Percentiles rank a stretch among this genome's conserved stretches.
These are phyloP conservation scores for Eumerus sabulonum DNA, from an alignment of 2,888 invertebrate species.

Conservation along the genomic window DNA sequence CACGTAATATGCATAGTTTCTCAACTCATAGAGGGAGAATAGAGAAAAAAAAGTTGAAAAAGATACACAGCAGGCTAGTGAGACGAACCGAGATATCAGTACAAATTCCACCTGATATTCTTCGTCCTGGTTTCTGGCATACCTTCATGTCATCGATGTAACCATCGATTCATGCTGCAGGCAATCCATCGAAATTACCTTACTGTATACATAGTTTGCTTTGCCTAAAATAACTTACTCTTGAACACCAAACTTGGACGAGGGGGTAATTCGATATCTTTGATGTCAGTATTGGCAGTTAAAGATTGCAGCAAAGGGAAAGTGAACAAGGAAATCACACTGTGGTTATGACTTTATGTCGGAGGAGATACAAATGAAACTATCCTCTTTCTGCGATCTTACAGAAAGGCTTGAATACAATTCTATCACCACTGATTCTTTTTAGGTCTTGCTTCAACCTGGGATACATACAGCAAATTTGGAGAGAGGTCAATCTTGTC, in stretches of 20 bases:
- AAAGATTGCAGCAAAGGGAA: neutral
- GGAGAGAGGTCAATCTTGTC: no score
- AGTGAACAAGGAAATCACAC: neutral
- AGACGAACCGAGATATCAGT: conserved; percentile 7
- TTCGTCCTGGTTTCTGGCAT: conserved; percentile 3
- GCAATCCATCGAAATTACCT: conserved; percentile 53
- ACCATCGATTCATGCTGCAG: conserved; percentile 52
- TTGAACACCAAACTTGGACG: conserved; percentile 1
- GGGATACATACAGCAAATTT: no score
- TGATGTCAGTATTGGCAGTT: neutral
- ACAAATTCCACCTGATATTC: conserved; percentile 34
- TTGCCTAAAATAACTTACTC: conserved; percentile 44
- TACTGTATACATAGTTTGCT: conserved; percentile 32
- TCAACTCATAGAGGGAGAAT: neutral
- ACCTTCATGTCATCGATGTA: conserved; percentile 25
- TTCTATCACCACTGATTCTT: no score
- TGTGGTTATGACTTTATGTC: neutral
- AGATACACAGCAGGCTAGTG: neutral
- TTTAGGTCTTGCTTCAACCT: no score
- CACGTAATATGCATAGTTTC: conserved; percentile 19
- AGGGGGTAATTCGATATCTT: conserved; percentile 26
- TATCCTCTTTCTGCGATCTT: no score
- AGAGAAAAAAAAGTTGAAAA: conserved; percentile 9
- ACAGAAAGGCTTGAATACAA: no score
- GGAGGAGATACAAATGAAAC: no score